These are phyloP conservation scores for Endomychus coccineus DNA, from an alignment of 2,888 invertebrate species.

Conservation along the genomic window DNA sequence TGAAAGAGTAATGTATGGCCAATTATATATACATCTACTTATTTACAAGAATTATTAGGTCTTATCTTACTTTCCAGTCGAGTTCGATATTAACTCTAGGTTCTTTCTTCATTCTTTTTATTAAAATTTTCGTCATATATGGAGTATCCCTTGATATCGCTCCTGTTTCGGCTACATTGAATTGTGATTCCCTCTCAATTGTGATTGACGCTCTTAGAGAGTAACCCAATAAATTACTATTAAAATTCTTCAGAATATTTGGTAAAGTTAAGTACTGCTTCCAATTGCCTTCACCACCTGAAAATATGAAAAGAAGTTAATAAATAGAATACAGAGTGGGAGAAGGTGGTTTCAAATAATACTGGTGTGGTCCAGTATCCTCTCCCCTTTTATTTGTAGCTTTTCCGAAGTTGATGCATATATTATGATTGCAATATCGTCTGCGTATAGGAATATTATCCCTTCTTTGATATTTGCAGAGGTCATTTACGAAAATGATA, in stretches of 20 bases:
- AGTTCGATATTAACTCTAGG: slow-evolving; percentile 52
- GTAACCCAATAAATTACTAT: slow-evolving; percentile 60
- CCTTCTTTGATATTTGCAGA: too few relatives aligned
- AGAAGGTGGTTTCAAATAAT: too few relatives aligned
- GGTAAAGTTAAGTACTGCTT: slow-evolving; percentile 63
- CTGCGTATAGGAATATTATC: too few relatives aligned
- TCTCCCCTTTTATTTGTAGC: too few relatives aligned
- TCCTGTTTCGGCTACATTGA: slow-evolving; percentile 68
- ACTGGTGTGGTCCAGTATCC: too few relatives aligned
- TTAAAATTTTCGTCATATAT: slow-evolving; percentile 61
- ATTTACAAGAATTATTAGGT: too few relatives aligned
- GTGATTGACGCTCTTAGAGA: slow-evolving; percentile 68
- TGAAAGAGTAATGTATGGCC: too few relatives aligned
- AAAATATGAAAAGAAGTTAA: slow-evolving; percentile 26
- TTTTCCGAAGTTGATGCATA: too few relatives aligned
- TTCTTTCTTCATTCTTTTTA: slow-evolving; percentile 56
- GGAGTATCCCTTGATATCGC: slow-evolving; percentile 64
- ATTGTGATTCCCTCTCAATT: slow-evolving; percentile 53
- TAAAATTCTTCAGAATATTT: slow-evolving; percentile 67
- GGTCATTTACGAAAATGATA: too few relatives aligned
- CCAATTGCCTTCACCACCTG: slow-evolving; percentile 65
- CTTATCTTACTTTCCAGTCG: slow-evolving; percentile 72
- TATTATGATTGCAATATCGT: too few relatives aligned
- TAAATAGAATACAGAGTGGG: too few relatives aligned
- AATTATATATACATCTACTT: too few relatives aligned